These are phyloP conservation scores for Morone chrysops DNA, from an alignment of 2,113 vertebrate genomes.

Conservation along the genomic window DNA sequence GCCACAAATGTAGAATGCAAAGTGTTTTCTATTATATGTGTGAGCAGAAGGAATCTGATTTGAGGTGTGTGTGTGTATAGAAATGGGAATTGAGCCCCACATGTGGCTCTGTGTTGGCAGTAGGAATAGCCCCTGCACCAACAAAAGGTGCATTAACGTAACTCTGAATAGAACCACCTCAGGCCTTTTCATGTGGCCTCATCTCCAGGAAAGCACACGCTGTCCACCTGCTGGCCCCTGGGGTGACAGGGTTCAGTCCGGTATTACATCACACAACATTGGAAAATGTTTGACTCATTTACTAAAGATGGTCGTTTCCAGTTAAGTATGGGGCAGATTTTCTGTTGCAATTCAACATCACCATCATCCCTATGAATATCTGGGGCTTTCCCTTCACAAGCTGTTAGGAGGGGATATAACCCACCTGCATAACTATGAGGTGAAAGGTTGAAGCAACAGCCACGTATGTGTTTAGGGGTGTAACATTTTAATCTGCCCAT, in stretches of 20 bases:
- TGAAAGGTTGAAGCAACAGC: constrained; percentile 37
- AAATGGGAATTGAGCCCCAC: constrained; percentile 83
- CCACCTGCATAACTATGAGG: constrained; percentile 38
- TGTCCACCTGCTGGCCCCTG: constrained; percentile 64
- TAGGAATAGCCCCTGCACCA: constrained; percentile 60
- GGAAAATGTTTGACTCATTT: constrained; percentile 8
- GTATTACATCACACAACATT: constrained; percentile 40
- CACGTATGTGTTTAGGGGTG: constrained; percentile 6
- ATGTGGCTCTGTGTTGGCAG: constrained; percentile 64
- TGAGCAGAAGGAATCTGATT: constrained; percentile 93
- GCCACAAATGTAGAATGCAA: constrained; percentile 88
- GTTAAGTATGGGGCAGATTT: constrained; percentile 4
- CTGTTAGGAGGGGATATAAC: neutral
- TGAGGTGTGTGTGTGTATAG: constrained; percentile 85
- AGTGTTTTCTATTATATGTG: constrained; percentile 94
- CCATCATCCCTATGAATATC: neutral
- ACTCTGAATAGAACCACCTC: constrained; percentile 75
- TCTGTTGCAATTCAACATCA: constrained; percentile 4
- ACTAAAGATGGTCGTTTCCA: constrained; percentile 20
- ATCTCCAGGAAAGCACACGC: constrained; percentile 65
- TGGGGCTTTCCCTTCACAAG: constrained; percentile 34
- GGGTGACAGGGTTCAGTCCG: constrained; percentile 58
- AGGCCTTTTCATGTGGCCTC: constrained; percentile 73
- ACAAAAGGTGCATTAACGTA: constrained; percentile 82
- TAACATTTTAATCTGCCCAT: constrained; percentile 17